Percentiles rank a stretch among this genome's conserved stretches.
Conservation (phyloP, 2,113 vertebrate species). For the Heterotilapia buettikoferi region DNA sequence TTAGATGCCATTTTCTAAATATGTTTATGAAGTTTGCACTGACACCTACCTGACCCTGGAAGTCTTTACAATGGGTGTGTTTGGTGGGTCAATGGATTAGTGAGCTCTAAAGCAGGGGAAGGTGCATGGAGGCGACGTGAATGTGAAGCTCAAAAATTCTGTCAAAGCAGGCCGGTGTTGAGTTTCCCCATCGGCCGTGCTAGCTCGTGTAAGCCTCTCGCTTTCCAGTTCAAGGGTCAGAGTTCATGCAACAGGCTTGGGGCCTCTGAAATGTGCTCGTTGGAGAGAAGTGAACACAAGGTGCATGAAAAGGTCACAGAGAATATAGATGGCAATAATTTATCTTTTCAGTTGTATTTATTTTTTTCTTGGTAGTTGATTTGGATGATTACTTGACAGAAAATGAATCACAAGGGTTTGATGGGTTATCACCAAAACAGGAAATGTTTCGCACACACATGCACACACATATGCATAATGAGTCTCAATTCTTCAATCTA, state of each 20-base stretch:
- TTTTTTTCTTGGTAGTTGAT: not conserved
- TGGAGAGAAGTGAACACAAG: constrained; percentile 10
- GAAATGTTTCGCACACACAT: not conserved
- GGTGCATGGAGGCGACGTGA: not conserved
- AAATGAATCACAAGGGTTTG: not conserved
- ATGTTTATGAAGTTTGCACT: not conserved
- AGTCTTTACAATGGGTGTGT: not conserved
- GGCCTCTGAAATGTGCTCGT: constrained; percentile 28
- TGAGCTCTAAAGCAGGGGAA: not conserved
- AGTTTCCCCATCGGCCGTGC: constrained; percentile 44
- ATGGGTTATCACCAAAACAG: not conserved
- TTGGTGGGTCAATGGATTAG: constrained; percentile 18
- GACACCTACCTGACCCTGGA: not conserved
- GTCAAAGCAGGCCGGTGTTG: constrained; percentile 41
- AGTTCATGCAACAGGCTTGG: constrained; percentile 36
- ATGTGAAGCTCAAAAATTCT: constrained; percentile 17
- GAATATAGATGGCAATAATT: constrained; percentile 3
- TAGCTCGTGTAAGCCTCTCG: constrained; percentile 32
- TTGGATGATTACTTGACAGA: not conserved
- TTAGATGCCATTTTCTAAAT: not conserved
- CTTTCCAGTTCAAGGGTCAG: constrained; percentile 51
- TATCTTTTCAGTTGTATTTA: not conserved
- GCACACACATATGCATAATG: not conserved
- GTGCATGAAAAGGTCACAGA: constrained; percentile 50
- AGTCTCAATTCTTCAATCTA: not conserved